Percentiles rank a stretch among this genome's conserved stretches.
Conservation (phyloP, 2,888 invertebrate species). For the Doris montereyensis region DNA sequence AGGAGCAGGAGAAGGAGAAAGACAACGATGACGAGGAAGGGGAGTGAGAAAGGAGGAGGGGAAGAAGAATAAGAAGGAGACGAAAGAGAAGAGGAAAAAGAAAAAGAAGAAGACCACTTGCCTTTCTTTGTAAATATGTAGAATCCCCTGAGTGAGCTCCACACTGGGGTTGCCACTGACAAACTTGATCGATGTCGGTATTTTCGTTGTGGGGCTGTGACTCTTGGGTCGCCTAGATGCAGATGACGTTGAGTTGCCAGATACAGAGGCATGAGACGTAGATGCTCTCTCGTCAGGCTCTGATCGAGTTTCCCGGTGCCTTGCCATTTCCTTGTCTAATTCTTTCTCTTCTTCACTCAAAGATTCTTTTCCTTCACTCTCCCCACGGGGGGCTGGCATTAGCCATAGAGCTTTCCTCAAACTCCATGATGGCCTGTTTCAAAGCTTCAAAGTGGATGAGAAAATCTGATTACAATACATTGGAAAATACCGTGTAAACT, state of each 20-base stretch:
- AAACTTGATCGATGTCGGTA: conserved; percentile 76
- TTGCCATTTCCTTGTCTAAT: background rate
- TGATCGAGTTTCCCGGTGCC: conserved; percentile 13
- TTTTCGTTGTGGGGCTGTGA: conserved; percentile 58
- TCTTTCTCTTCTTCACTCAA: background rate
- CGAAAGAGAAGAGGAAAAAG: no score
- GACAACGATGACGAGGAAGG: no score
- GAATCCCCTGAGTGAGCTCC: conserved; percentile 95
- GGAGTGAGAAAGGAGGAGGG: no score
- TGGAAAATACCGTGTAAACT: no score
- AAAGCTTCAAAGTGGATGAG: no score
- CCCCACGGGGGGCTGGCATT: background rate
- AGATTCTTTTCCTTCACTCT: background rate
- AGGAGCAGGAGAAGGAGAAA: no score
- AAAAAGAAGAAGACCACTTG: no score
- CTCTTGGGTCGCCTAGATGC: conserved; percentile 53
- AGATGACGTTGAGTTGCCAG: conserved; percentile 41
- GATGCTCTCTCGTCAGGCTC: conserved; percentile 25
- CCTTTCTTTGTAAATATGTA: conserved; percentile 98
- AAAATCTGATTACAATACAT: no score
- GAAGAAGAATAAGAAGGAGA: no score
- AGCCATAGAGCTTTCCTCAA: no score
- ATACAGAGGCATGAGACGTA: background rate
- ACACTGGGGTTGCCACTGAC: conserved; percentile 97
- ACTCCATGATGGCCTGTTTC: no score